Base-by-base conservation (phyloP, 2,113 vertebrate genomes). In the Neolamprologus fasciatus region DNA sequence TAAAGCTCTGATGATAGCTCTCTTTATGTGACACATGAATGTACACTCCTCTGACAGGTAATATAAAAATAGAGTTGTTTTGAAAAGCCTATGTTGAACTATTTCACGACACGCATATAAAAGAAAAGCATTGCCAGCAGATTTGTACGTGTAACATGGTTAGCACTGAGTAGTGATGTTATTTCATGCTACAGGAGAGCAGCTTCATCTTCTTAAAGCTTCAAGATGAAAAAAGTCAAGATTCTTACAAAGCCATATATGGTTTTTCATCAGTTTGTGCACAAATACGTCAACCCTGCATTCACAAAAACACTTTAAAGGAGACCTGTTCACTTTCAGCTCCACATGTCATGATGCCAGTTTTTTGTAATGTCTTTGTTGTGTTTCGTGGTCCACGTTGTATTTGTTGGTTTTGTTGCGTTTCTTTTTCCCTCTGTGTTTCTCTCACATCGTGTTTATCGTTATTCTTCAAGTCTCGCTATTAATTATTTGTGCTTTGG, bases 51-150 rank as follows among this genome's bases (percentile, higher is more conserved):
- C 90, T 95, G 95, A 94, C 95, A 95, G 94, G 89, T 93, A 92
- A 88, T 88, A 85, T 90, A 90, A 89, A 95, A 95, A 95, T 95
- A 95, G 93, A 90, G 33, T 58, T 23, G 89, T 89, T 94, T 84
- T 91, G 28, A 86, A 89, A 90, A 82, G 89, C 57, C 47, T 23
- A 35, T 87, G 84, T 61, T 86, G 87, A 89, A 84, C 86, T 81
- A 19, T 89, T 91, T 89, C 61, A n/a, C 86, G 80, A 86, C 89
- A 91, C 68, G 83, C 87, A 89, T 57, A 80, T 73, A 66, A 89
- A 92, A 87, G 87, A 81, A n/a, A 80, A 85, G 58, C 87, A 84
- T 89, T 90, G 71, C 71, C 16, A 87, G 87, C 40, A 79, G 82
- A 89, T 89, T 80, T 89, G 82, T 87, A 80, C 10, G 61, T 68